Evolutionary conservation across 2,113 vertebrate species (phyloP).

Genomic region (Trachemys scripta): DNA sequence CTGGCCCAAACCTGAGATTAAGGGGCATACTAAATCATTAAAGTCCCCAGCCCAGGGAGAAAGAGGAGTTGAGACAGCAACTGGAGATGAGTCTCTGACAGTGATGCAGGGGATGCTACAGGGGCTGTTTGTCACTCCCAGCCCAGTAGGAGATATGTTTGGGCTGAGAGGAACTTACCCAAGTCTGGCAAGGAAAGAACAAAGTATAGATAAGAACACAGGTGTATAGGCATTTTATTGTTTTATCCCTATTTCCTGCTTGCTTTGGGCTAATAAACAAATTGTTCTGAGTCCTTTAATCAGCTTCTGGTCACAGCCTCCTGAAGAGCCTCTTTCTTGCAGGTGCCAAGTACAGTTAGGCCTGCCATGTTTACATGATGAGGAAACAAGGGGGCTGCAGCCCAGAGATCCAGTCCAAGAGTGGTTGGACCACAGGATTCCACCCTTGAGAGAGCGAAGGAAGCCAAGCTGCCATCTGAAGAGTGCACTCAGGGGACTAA

Average conservation of each 20-base stretch:
- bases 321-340: background rate
- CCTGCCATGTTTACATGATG: background rate
- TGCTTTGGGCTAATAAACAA: background rate
- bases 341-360: background rate
- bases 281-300: background rate
- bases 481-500: background rate
- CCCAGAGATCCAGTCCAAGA: background rate
- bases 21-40: background rate
- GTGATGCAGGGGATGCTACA: too few species aligned
- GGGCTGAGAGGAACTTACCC: background rate
- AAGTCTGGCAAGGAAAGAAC: background rate
- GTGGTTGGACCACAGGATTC: background rate
- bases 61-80: background rate
- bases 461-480: background rate
- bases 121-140: background rate
- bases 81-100: background rate
- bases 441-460: background rate
- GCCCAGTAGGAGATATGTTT: background rate
- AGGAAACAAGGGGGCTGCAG: background rate
- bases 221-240: background rate
- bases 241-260: background rate
- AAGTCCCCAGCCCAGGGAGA: background rate
- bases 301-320: background rate
- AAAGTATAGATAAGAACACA: background rate
- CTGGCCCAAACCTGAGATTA: background rate